These are phyloP conservation scores for Paraplagusia blochii DNA, from an alignment of 2,113 vertebrate species.

Conservation along the genomic window DNA sequence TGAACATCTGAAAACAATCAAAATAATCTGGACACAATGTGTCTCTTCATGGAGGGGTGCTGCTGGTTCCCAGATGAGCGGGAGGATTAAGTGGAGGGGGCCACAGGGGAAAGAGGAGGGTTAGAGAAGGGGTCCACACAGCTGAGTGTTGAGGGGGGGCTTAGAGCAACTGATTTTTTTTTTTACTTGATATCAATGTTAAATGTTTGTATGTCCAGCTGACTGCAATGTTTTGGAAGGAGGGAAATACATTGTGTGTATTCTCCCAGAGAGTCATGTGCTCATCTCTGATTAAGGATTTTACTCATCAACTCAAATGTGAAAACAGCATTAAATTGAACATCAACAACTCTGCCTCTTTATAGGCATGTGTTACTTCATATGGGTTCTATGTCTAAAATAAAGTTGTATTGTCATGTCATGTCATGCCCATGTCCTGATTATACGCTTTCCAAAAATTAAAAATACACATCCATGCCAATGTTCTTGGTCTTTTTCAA, in stretches of 20 bases:
- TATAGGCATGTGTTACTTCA: too few species aligned
- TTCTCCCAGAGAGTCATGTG: conserved; percentile 26
- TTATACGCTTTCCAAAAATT: too few species aligned
- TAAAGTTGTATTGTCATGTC: too few species aligned
- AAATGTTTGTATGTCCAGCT: conserved; percentile 18
- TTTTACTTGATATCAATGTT: conserved; percentile 36
- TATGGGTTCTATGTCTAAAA: too few species aligned
- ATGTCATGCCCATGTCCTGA: too few species aligned
- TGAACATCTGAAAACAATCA: conserved; percentile 80
- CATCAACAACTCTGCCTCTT: background rate
- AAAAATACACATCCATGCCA: too few species aligned
- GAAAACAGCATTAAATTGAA: conserved; percentile 21
- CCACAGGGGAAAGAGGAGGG: conserved; percentile 47
- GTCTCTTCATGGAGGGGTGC: conserved; percentile 72
- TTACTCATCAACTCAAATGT: conserved; percentile 34
- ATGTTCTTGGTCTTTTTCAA: too few species aligned
- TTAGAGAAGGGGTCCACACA: conserved; percentile 44
- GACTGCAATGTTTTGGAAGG: conserved; percentile 24
- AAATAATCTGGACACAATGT: conserved; percentile 78
- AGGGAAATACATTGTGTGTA: conserved; percentile 22
- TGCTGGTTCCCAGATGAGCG: conserved; percentile 74
- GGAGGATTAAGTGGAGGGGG: conserved; percentile 70
- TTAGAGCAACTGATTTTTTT: conserved; percentile 35
- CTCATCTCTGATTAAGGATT: conserved; percentile 41
- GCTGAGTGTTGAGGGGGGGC: conserved; percentile 31